phyloP scores from a whole-genome alignment of 2,113 vertebrate species.

The Spilogale gracilis region DNA sequence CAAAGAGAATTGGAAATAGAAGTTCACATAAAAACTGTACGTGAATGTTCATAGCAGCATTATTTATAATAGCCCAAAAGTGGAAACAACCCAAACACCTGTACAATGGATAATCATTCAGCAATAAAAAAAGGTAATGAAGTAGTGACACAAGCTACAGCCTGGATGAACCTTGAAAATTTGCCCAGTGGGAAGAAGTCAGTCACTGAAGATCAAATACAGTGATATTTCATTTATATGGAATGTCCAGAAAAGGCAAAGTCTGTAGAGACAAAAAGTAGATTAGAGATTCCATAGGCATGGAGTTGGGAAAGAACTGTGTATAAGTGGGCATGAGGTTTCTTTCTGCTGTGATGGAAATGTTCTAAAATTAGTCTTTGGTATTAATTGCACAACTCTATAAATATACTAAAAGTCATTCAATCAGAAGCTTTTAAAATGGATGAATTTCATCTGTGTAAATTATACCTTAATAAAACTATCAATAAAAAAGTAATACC shows the following conservation, averaged over 20 bases:
- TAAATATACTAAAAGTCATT: neutral
- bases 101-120: neutral
- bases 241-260: neutral
- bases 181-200: neutral
- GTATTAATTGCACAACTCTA: neutral
- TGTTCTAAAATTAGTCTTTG: neutral
- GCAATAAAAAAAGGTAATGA: neutral
- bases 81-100: neutral
- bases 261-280: neutral
- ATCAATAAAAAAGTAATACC: neutral
- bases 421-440: neutral
- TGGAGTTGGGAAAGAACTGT: neutral
- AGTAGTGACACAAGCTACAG: neutral
- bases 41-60: neutral
- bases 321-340: neutral
- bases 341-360: neutral
- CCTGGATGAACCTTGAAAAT: neutral
- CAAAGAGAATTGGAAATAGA: neutral
- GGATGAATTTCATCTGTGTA: neutral
- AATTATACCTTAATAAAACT: neutral
- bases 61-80: neutral
- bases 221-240: neutral
- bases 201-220: neutral
- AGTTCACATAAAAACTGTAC: neutral
- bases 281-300: neutral